Conservation (phyloP, 2,113 vertebrate species). For the Brevimyrus niger region DNA sequence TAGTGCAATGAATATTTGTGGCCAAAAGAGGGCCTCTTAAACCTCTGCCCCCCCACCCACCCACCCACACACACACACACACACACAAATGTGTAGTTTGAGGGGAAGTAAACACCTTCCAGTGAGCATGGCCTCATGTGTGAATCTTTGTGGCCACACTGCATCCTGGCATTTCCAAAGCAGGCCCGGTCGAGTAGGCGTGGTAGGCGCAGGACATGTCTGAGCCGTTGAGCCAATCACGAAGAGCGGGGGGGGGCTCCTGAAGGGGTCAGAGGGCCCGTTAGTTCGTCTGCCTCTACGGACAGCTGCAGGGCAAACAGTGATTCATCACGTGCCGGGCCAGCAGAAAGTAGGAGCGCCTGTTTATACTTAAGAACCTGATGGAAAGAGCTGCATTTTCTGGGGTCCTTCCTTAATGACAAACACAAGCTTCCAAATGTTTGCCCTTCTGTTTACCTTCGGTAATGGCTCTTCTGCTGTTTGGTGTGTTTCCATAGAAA, state of each 20-base stretch:
- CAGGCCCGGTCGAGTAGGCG: too few species aligned
- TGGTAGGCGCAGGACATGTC: too few species aligned
- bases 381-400: not conserved
- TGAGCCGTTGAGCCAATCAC: not conserved
- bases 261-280: not conserved
- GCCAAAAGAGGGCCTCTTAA: not conserved
- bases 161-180: not conserved
- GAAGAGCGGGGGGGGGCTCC: not conserved
- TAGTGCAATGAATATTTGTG: not conserved
- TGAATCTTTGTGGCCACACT: not conserved
- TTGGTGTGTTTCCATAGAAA: conserved; percentile 59
- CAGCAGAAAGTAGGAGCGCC: not conserved
- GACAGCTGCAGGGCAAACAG: conserved; percentile 1
- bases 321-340: not conserved
- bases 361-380: not conserved
- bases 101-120: not conserved
- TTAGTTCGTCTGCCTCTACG: not conserved
- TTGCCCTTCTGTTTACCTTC: not conserved
- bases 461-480: not conserved
- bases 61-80: not conserved
- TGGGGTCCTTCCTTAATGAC: not conserved
- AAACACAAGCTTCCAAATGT: not conserved
- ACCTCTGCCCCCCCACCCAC: not conserved
- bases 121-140: not conserved
- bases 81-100: not conserved